A percentile compares a stretch with the other conserved stretches of the same genome.
These are phyloP conservation scores for Myripristis murdjan DNA, from an alignment of 2,797 vertebrate species.

Conservation along the genomic window DNA sequence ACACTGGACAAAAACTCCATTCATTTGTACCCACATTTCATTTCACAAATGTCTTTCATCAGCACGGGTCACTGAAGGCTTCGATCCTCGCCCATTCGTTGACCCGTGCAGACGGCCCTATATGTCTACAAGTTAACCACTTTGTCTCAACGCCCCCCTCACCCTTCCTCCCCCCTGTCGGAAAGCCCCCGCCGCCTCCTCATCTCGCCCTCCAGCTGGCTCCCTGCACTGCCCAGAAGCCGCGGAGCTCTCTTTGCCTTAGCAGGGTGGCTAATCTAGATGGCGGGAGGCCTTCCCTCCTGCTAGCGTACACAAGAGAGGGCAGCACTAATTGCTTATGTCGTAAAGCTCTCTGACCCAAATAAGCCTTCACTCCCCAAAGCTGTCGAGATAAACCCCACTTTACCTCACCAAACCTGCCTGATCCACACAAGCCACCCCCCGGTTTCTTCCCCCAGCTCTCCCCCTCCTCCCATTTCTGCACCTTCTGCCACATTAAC, in stretches of 20 bases:
- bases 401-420: slow-evolving; percentile 88
- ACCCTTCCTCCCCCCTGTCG: neutral
- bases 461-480: slow-evolving; percentile 46
- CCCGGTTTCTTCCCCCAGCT: slow-evolving; percentile 4
- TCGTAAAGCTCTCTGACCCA: slow-evolving; percentile 89
- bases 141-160: slow-evolving; percentile 24
- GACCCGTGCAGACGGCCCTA: slow-evolving; percentile 53
- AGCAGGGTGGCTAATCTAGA: slow-evolving; percentile 80
- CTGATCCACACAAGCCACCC: slow-evolving; percentile 74
- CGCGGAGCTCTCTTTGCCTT: slow-evolving; percentile 57
- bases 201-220: slow-evolving; percentile 75
- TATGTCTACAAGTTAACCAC: slow-evolving; percentile 47
- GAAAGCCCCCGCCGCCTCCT: slow-evolving; percentile 26
- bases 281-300: slow-evolving; percentile 83
- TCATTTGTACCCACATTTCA: slow-evolving; percentile 36
- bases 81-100: slow-evolving; percentile 36
- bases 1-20: slow-evolving; percentile 32
- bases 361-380: slow-evolving; percentile 86
- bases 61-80: slow-evolving; percentile 59
- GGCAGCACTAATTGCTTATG: slow-evolving; percentile 88
- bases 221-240: slow-evolving; percentile 66
- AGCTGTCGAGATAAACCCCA: slow-evolving; percentile 87
- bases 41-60: slow-evolving; percentile 47
- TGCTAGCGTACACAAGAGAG: slow-evolving; percentile 76
- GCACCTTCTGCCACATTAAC: slow-evolving; percentile 79